Base-by-base conservation (phyloP, 1,140 invertebrate species). In the Melitaea cinxia region DNA sequence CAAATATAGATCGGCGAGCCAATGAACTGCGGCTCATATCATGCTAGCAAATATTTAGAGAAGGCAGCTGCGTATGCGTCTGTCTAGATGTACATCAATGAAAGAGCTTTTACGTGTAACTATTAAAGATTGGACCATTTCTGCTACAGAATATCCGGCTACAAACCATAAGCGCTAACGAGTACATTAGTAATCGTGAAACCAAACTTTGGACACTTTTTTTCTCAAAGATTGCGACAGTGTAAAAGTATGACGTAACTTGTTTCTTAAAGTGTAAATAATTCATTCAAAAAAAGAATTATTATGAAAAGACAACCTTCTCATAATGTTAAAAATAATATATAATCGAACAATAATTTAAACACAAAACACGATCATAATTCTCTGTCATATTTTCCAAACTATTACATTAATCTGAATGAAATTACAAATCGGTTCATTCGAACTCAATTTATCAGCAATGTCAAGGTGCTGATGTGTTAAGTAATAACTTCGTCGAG, bases 1-100 rank as follows among this genome's bases (percentile, higher is more conserved):
- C 78, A 81, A 82, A 82, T 78, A 81, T 83, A 82, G 78, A 82
- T 68, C 65, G 64, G 52, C 56, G 68, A 68, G 78, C 76, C 79
- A 82, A 78, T 81, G 83, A 85, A 83, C 81, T 82, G 72, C 70
- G 72, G 17, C 39, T 45, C 70, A 76, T 75, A 73, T 70, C 71
- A 70, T 73, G 60, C 65, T 75, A 57, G 68, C 77, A 78, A 83
- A 84, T 86, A 81, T 86, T 84, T 83, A 73, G 73, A 64, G 62
- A 70, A 64, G 57, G 47, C 74, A 76, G 70, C 77, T 76, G 62
- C 35, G 24, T 58, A 24, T 19, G 37, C 67, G 63, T 49, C 56
- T 61, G 63, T 54, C 65, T 63, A 62, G 61, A 59, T 68, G 62
- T 72, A 66, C 57, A 63, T 69, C 59, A 69, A 63, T 70, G 67